These are phyloP conservation scores for Matsumyia berberina DNA, from an alignment of 2,888 invertebrate species.

Conservation along the genomic window DNA sequence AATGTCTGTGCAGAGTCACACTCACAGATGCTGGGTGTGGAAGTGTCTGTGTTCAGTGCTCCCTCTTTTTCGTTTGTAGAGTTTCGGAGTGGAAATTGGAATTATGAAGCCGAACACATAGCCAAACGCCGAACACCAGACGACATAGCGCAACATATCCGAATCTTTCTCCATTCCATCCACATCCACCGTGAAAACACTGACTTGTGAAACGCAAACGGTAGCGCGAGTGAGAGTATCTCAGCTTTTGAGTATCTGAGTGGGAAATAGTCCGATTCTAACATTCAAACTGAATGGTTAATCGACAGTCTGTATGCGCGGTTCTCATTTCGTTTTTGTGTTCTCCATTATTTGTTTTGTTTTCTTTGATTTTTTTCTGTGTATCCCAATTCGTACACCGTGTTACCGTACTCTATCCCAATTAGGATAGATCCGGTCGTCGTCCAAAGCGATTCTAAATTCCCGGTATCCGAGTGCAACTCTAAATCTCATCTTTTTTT, in stretches of 20 bases:
- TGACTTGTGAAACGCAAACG: constrained; percentile 1
- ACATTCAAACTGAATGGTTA: constrained; percentile 84
- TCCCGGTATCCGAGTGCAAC: constrained; percentile 58
- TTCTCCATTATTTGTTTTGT: constrained; percentile 75
- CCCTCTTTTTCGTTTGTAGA: constrained; percentile 28
- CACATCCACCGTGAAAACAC: too few relatives aligned
- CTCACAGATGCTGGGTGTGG: too few relatives aligned
- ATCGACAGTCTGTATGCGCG: constrained; percentile 76
- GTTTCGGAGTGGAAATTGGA: constrained; percentile 57
- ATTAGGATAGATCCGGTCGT: constrained; percentile 56
- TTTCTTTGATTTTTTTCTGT: constrained; percentile 66
- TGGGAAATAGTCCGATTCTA: constrained; percentile 83
- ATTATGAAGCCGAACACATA: neutral
- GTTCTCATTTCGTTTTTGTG: constrained; percentile 76
- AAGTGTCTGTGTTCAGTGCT: neutral
- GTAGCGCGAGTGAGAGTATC: constrained; percentile 63
- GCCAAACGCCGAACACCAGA: constrained; percentile 1
- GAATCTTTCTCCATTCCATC: constrained; percentile 10
- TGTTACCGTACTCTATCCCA: constrained; percentile 18
- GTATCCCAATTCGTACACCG: constrained; percentile 47
- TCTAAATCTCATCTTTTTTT: constrained; percentile 35
- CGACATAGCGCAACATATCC: constrained; percentile 38
- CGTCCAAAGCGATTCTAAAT: constrained; percentile 35
- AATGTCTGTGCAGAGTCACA: constrained; percentile 21
- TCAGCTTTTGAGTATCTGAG: constrained; percentile 67